Evolutionary conservation across 2,113 vertebrate genomes (phyloP), one percentile per base, ranked within the genome.

Genomic region (Tyrannus savana): DNA sequence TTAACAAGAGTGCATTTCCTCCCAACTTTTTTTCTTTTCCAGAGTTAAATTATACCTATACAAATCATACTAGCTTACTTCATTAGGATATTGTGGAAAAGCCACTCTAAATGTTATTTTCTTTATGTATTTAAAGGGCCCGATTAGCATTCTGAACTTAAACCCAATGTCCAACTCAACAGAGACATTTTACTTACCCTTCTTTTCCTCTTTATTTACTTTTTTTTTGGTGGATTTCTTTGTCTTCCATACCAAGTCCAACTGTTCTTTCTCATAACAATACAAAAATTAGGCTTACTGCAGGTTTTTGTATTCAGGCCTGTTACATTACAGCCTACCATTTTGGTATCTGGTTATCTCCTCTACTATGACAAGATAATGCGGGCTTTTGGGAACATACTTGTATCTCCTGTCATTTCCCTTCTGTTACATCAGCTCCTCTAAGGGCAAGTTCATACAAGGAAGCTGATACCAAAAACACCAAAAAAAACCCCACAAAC

Each of bases 301-400:
- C 0, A 1, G 5, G 6, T 28, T 88, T 94, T 87, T 74, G 63
- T 88, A 28, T 71, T 80, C 44, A 75, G 22, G 4, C 24, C 28
- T 86, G 37, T 85, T 85, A 83, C n/a, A 89, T 49, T 79, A 75
- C 59, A 30, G 31, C 22, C 10, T 33, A 89, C 84, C 44, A 66
- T 73, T 79, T 67, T 69, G 27, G n/a, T 71, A 96, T 59, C 39
- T 83, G 79, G 53, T 91, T 85, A 80, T 83, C 87, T 94, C 46
- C 23, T 64, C 60, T 69, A 80, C 62, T 58, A 49, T 67, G 55
- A 89, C 71, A 91, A 92, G 81, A 94, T 84, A 90, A 91, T 37
- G 8, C 25, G 50, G 25, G 87, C 71, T 95, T 91, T 66, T 89
- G 39, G 77, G 69, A 95, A 84, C 33, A 63, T 24, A 42, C 27